Evolutionary conservation across 2,797 vertebrate species (phyloP), one percentile per base, ranked within the genome.

Genomic region (Anas bernieri): DNA sequence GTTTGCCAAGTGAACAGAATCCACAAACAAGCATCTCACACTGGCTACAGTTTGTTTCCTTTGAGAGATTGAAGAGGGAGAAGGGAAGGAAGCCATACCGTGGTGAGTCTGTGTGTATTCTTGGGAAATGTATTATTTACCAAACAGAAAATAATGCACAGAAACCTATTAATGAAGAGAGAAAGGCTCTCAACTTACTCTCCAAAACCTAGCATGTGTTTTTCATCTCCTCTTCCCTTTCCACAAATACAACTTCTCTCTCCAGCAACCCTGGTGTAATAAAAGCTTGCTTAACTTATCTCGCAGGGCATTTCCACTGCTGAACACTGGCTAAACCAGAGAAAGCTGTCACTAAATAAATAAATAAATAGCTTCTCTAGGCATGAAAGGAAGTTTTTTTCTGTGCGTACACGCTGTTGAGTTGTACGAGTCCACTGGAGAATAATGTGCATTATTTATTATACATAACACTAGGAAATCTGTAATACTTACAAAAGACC

Each of bases 381-480:
- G 55, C 56, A 67, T 30, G 52, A 70, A 43, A 66, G 76, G 86
- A 86, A 82, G 79, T 50, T 50, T 78, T 46, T 5, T 73, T 63
- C 67, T 90, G 6, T 23, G 54, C 23, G 54, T 28, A 85, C 70
- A 77, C 73, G 85, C 56, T 92, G 91, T 74, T 0, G 28, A 94
- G 84, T 50, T 74, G 91, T 79, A 72, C 88, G 77, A 87, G 62
- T 56, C 86, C 90, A 93, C 31, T 59, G 61, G 93, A 95, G 97
- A 97, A 97, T 96, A 96, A 97, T 15, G 83, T 77, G 83, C 83
- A 66, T 94, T 96, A 94, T 96, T 95, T 96, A 97, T 96, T 93
- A 92, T 22, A 77, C 28, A 23, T 68, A 96, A 92, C 89, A 21
- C 94, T 83, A 92, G 59, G 88, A 97, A 96, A 97, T 94, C 96